Percentiles rank a stretch among this genome's conserved stretches.
Conservation (phyloP, 2,797 vertebrate genomes). For the Sparus aurata region DNA sequence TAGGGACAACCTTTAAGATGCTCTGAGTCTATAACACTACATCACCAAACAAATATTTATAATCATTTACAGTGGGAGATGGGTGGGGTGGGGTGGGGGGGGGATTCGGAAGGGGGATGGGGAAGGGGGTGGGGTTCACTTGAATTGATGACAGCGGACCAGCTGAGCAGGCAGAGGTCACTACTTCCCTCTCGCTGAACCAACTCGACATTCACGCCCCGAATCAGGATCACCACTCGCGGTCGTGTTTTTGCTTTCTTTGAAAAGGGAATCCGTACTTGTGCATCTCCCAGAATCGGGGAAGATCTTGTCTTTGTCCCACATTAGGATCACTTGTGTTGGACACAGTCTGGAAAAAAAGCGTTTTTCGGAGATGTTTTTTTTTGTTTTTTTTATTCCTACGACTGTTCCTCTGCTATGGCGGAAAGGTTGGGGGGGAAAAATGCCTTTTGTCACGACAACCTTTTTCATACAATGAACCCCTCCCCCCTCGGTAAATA, state of each 20-base stretch:
- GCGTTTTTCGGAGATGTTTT: neutral
- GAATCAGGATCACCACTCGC: constrained; percentile 2
- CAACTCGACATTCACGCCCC: constrained; percentile 60
- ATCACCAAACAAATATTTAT: constrained; percentile 89
- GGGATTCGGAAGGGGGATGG: neutral
- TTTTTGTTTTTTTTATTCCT: neutral
- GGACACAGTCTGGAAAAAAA: constrained; percentile 22
- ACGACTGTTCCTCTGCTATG: constrained; percentile 44
- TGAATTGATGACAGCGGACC: constrained; percentile 55
- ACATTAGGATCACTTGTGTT: constrained; percentile 19
- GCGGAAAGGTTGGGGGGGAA: constrained; percentile 77
- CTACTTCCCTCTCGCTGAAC: constrained; percentile 45
- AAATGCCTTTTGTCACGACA: constrained; percentile 87
- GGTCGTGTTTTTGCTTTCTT: neutral
- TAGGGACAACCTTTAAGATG: constrained; percentile 90
- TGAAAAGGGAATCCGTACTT: constrained; percentile 46
- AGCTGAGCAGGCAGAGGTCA: constrained; percentile 39
- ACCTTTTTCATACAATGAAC: constrained; percentile 81
- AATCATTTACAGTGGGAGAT: constrained; percentile 84
- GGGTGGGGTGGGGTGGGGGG: neutral
- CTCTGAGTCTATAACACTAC: constrained; percentile 88
- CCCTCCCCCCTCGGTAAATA: constrained; percentile 90
- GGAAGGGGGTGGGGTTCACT: constrained; percentile 43
- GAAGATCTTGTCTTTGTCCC: constrained; percentile 82
- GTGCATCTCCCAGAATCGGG: constrained; percentile 79